Evolutionary conservation across 2,888 invertebrate genomes (phyloP).

Genomic region (Epirrhoe alternata): DNA sequence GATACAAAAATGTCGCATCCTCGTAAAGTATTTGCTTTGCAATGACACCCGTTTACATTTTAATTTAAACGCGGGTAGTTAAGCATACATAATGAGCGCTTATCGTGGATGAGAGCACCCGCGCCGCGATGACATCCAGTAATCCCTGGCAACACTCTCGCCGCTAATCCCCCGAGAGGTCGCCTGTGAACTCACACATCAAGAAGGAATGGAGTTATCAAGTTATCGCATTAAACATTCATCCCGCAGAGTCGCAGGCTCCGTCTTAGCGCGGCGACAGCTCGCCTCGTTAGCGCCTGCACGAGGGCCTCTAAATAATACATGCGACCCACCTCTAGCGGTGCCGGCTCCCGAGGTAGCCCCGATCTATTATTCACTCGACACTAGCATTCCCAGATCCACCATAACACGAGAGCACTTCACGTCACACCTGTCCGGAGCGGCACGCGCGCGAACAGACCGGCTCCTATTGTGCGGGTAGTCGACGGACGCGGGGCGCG

Average conservation of each 20-base stretch:
- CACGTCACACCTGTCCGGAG: conserved; percentile 51
- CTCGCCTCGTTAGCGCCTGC: conserved; percentile 32
- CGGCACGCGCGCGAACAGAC: conserved; percentile 31
- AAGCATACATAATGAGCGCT: conserved; percentile 18
- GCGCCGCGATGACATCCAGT: neutral
- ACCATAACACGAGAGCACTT: conserved; percentile 56
- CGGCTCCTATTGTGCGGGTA: conserved; percentile 24
- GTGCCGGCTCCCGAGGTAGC: conserved; percentile 66
- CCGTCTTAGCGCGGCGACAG: conserved; percentile 37
- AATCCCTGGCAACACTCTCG: conserved; percentile 16
- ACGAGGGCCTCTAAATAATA: conserved; percentile 50
- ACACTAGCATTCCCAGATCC: conserved; percentile 55
- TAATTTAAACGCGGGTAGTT: conserved; percentile 27
- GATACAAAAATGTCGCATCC: neutral
- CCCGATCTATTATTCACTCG: conserved; percentile 62
- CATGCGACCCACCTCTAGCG: conserved; percentile 66
- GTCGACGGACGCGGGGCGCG: conserved; percentile 27
- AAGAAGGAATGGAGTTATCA: conserved; percentile 32
- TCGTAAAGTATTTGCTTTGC: neutral
- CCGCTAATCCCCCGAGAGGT: conserved; percentile 21
- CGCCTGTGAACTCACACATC: conserved; percentile 27
- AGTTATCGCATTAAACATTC: conserved; percentile 54
- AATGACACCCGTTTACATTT: conserved; percentile 3
- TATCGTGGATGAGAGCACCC: conserved; percentile 17
- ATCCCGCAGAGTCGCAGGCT: conserved; percentile 41